phyloP scores from a whole-genome alignment of 2,888 invertebrate genomes.

The Luperina testacea region DNA sequence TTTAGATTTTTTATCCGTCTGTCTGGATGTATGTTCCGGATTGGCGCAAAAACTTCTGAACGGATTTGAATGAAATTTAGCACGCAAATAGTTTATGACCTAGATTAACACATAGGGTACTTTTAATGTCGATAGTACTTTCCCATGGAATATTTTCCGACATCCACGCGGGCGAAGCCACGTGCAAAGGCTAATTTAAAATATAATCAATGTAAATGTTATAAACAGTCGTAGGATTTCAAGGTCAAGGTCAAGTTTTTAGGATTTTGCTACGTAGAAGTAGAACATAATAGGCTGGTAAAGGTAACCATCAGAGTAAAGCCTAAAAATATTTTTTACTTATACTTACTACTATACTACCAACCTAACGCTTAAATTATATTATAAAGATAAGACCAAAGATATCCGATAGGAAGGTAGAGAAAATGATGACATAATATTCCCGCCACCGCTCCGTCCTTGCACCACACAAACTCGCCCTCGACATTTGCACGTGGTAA shows the following conservation, averaged over 20 bases:
- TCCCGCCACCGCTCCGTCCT: constrained; percentile 60
- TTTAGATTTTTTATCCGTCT: neutral
- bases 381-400: neutral
- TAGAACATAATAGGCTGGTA: neutral
- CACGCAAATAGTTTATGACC: neutral
- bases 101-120: neutral
- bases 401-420: neutral
- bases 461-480: constrained; percentile 64
- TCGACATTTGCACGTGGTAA: constrained; percentile 82
- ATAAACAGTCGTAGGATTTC: neutral
- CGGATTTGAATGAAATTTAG: neutral
- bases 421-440: constrained; percentile 1
- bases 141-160: neutral
- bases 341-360: neutral
- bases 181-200: too few species aligned
- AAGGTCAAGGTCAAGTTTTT: constrained; percentile 35
- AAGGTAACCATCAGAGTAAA: neutral
- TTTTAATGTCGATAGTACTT: neutral
- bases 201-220: too few species aligned
- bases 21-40: neutral
- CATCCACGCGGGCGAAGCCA: neutral
- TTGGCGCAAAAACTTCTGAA: neutral
- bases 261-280: neutral
- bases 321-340: too few species aligned
- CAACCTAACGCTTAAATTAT: neutral